phyloP scores from a whole-genome alignment of 2,113 vertebrate species.

The Xenopus laevis region DNA sequence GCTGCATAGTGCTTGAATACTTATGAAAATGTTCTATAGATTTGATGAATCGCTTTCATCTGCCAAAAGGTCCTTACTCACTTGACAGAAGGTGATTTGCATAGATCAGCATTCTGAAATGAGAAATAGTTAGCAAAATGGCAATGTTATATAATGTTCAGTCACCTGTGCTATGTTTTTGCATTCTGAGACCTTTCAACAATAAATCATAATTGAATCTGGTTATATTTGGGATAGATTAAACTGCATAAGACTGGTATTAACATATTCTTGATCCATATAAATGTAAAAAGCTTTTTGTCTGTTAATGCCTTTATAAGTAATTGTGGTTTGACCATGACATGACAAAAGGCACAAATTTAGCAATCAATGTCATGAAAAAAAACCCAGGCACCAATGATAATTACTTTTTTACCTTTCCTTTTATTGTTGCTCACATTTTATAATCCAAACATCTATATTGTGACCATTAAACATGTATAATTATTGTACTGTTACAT shows the following conservation, averaged over 20 bases:
- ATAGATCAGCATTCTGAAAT: conserved; percentile 49
- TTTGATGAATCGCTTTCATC: conserved; percentile 51
- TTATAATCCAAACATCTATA: too few species aligned
- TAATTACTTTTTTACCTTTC: too few species aligned
- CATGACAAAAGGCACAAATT: conserved; percentile 17
- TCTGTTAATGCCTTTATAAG: conserved; percentile 35
- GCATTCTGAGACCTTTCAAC: conserved; percentile 21
- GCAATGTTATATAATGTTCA: conserved; percentile 48
- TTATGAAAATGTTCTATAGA: conserved; percentile 41
- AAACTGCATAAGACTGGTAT: conserved; percentile 38
- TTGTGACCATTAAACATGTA: too few species aligned
- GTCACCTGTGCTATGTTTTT: conserved; percentile 40
- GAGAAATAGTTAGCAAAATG: conserved; percentile 48
- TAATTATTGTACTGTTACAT: too few species aligned
- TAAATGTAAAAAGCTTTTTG: conserved; percentile 42
- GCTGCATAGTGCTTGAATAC: conserved; percentile 38
- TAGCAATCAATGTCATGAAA: too few species aligned
- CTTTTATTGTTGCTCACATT: too few species aligned
- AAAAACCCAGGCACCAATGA: too few species aligned
- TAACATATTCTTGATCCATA: conserved; percentile 41
- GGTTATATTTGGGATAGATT: conserved; percentile 33
- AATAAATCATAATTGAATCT: conserved; percentile 39
- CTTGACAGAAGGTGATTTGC: conserved; percentile 51
- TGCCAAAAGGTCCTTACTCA: conserved; percentile 47
- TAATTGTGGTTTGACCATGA: conserved; percentile 36